Evolutionary conservation across 2,888 invertebrate species (phyloP).

Genomic region (Cryptus viduatorius): DNA sequence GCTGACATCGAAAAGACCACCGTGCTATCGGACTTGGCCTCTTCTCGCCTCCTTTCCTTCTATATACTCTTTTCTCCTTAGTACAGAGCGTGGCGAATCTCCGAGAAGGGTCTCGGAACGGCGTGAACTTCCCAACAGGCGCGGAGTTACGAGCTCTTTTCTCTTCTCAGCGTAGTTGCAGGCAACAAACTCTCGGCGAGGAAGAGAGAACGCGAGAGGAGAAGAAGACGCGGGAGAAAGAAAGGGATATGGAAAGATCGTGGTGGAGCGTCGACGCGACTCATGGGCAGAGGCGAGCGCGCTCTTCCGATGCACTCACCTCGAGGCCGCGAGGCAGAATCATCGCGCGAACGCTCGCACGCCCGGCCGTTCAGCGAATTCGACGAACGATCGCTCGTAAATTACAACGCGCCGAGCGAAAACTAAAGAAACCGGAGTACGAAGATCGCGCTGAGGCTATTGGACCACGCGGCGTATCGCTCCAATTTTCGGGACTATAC

Average conservation of each 20-base stretch:
- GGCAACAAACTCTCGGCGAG: constrained; percentile 21
- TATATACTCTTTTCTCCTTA: constrained; percentile 51
- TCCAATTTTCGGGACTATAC: constrained; percentile 37
- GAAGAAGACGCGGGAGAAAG: constrained; percentile 4
- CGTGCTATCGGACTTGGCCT: constrained; percentile 49
- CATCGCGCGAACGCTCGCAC: constrained; percentile 71
- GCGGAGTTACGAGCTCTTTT: constrained; percentile 63
- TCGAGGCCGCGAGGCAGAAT: constrained; percentile 76
- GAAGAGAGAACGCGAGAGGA: background rate
- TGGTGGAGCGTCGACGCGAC: constrained; percentile 38
- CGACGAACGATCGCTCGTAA: constrained; percentile 80
- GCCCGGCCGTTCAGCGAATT: constrained; percentile 73
- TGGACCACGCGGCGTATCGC: background rate
- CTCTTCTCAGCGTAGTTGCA: constrained; percentile 32
- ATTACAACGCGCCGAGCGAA: constrained; percentile 72
- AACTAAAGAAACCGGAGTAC: constrained; percentile 37
- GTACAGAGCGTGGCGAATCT: constrained; percentile 65
- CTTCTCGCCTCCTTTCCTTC: constrained; percentile 34
- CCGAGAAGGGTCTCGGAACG: constrained; percentile 64
- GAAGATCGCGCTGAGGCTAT: constrained; percentile 13
- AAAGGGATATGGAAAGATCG: constrained; percentile 11
- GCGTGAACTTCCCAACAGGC: constrained; percentile 66
- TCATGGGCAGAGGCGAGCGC: constrained; percentile 58
- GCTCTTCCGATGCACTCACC: constrained; percentile 51
- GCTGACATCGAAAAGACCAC: constrained; percentile 57